A percentile compares a stretch with the other conserved stretches of the same genome.
These are phyloP conservation scores for Pyralis farinalis DNA, from an alignment of 2,888 invertebrate genomes.

Conservation along the genomic window DNA sequence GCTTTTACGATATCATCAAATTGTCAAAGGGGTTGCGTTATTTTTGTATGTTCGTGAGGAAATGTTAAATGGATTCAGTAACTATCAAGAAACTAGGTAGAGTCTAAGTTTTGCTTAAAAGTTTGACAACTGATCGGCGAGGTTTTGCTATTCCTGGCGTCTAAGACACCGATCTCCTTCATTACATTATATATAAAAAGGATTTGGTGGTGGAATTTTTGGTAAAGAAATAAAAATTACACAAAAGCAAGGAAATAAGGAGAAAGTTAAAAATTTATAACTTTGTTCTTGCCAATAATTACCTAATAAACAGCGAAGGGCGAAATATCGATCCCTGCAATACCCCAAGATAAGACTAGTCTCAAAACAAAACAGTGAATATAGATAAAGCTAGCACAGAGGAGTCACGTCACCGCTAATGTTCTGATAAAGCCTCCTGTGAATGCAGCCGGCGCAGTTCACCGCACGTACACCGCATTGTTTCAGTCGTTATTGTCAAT, in stretches of 20 bases:
- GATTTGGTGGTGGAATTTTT: too few relatives aligned
- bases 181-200: too few relatives aligned
- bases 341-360: background rate
- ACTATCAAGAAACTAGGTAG: too few relatives aligned
- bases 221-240: too few relatives aligned
- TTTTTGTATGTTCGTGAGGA: conserved; percentile 8
- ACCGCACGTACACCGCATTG: background rate
- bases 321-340: background rate
- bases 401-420: conserved; percentile 1
- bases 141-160: too few relatives aligned
- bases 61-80: too few relatives aligned
- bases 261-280: too few relatives aligned
- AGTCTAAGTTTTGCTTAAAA: too few relatives aligned
- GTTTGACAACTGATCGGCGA: too few relatives aligned
- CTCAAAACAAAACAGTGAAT: conserved; percentile 1
- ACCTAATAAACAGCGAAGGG: background rate
- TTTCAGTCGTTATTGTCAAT: background rate
- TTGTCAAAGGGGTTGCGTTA: conserved; percentile 14
- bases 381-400: conserved; percentile 1
- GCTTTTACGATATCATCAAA: conserved; percentile 9
- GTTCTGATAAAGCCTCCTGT: background rate
- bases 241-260: too few relatives aligned
- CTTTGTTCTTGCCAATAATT: too few relatives aligned
- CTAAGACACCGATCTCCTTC: too few relatives aligned
- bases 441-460: background rate